Evolutionary conservation across 2,888 invertebrate genomes (phyloP), one percentile per base, ranked within the genome.

Genomic region (Xestia xanthographa): DNA sequence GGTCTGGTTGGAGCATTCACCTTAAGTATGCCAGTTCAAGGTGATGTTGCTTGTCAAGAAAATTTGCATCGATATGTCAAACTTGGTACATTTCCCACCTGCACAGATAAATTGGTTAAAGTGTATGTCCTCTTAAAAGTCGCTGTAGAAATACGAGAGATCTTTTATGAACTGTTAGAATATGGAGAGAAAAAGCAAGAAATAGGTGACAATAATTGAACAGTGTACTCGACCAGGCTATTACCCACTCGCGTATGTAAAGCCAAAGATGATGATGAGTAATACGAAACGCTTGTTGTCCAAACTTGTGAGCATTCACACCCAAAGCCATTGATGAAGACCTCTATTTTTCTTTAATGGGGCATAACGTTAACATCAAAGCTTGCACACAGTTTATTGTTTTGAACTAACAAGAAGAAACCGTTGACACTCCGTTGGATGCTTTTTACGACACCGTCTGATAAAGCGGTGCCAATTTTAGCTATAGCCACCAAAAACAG

Each of bases 401-500:
- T 20, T 11, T 29, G 5, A 5, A 22, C 60, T 34, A 26, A 29
- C 2, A 48, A 50, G 3, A 66, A 14, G 6, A 9, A 6, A 48
- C 1, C 20, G 6, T 26, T 53, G 17, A 29, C 14, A 53, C 14
- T 14, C 17, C 22, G 22, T 34, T n/a, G n/a, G 0, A 48, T 50
- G 22, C 5, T 78, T 5, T 74, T 78, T 66, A 66, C 34, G 82
- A 60, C 34, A 56, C n/a, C 6, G 1, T 48, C 14, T 17, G 12
- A 2, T 0, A 5, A 58, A 74, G 56, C 82, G 8, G 26, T 77
- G 34, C 82, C 67, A 20, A 68, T 63, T 82, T 9, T 0, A 22
- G 45, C 53, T 17, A 45, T 41, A 50, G 14, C 17, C n/a, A 48
- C 68, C 60, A 50, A 53, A 84, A 83, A 53, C 11, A 53, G 53